A percentile compares a stretch with the other conserved stretches of the same genome.
These are phyloP conservation scores for Zapornia atra DNA, from an alignment of 2,113 vertebrate species.

Conservation along the genomic window DNA sequence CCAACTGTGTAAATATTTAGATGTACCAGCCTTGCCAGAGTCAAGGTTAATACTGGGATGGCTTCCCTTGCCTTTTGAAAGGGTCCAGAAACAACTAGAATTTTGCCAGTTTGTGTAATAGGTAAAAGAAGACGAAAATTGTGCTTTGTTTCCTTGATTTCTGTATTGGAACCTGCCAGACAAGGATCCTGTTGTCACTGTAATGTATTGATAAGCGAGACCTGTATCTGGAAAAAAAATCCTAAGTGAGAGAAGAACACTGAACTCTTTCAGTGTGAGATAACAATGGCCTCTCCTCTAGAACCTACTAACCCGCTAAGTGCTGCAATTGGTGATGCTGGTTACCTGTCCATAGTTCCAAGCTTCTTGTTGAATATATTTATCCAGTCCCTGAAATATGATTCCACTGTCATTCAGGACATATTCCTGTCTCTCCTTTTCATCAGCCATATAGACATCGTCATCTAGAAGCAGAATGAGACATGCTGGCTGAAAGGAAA, in stretches of 20 bases:
- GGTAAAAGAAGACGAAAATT: neutral
- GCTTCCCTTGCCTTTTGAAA: neutral
- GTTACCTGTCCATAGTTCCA: conserved; percentile 88
- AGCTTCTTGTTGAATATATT: conserved; percentile 76
- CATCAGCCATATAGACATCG: conserved; percentile 81
- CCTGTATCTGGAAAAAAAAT: neutral
- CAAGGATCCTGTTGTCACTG: neutral
- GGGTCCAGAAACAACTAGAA: neutral
- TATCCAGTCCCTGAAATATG: conserved; percentile 83
- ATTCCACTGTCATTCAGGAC: conserved; percentile 84
- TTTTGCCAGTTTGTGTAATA: neutral
- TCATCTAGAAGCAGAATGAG: conserved; percentile 74
- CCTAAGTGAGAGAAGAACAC: neutral
- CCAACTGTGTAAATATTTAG: neutral
- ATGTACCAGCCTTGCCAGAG: neutral
- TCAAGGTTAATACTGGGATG: neutral
- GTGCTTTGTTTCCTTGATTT: neutral
- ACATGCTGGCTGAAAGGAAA: neutral
- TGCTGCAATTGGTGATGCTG: neutral
- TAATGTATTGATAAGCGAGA: neutral
- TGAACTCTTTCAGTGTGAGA: neutral
- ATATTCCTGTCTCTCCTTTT: conserved; percentile 80
- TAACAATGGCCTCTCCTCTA: neutral
- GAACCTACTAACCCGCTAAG: neutral
- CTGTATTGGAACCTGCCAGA: neutral